Evolutionary conservation across 2,888 invertebrate species (phyloP).

Genomic region (Drosophila kanekoi): DNA sequence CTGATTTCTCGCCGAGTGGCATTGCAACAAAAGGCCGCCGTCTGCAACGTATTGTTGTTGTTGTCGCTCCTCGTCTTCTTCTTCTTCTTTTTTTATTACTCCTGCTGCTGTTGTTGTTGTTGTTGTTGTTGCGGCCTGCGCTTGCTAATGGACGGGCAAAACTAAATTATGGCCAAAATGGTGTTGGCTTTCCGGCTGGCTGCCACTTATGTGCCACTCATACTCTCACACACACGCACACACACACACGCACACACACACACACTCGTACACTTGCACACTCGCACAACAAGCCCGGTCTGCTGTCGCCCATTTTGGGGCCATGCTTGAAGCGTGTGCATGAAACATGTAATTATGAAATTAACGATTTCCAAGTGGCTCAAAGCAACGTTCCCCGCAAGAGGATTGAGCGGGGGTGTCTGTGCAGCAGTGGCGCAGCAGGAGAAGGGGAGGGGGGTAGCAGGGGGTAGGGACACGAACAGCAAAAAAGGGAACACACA

Average conservation of each 20-base stretch:
- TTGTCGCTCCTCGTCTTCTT: slow-evolving; percentile 3
- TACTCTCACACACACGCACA: slow-evolving; percentile 53
- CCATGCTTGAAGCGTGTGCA: slow-evolving; percentile 63
- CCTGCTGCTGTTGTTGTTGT: slow-evolving; percentile 8
- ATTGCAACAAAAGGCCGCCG: slow-evolving; percentile 70
- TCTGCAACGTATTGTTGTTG: slow-evolving; percentile 21
- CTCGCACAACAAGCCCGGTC: slow-evolving; percentile 14
- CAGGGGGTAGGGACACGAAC: too few species aligned
- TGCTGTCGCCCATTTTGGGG: slow-evolving; percentile 53
- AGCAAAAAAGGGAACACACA: neutral
- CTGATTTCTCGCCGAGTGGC: slow-evolving; percentile 77
- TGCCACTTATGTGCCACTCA: slow-evolving; percentile 81
- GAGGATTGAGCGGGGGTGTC: neutral
- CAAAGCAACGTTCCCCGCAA: slow-evolving; percentile 56
- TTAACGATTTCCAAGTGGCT: slow-evolving; percentile 84
- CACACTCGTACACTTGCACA: slow-evolving; percentile 1
- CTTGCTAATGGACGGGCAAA: slow-evolving; percentile 79
- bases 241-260: too few species aligned
- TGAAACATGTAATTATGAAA: slow-evolving; percentile 84
- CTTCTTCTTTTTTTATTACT: slow-evolving; percentile 10
- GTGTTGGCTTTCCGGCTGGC: slow-evolving; percentile 80
- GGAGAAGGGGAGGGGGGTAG: neutral
- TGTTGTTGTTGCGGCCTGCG: slow-evolving; percentile 38
- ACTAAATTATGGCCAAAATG: slow-evolving; percentile 81
- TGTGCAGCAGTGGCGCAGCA: slow-evolving; percentile 13